phyloP scores from a whole-genome alignment of 2,888 invertebrate species.

The Leptinotarsa juncta region DNA sequence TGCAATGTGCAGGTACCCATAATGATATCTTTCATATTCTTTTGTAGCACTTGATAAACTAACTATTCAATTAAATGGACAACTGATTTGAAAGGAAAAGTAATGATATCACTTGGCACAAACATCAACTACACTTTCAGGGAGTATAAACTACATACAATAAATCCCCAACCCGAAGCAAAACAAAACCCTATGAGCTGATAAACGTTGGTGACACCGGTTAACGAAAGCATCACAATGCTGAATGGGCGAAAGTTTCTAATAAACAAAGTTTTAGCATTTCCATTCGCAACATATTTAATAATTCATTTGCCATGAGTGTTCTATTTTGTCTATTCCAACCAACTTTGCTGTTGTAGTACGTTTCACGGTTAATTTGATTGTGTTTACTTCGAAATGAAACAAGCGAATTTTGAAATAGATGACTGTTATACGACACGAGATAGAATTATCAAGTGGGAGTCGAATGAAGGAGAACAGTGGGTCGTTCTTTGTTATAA shows the following conservation, averaged over 20 bases:
- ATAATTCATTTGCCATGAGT: neutral
- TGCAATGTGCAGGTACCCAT: no score
- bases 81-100: no score
- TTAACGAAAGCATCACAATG: slow-evolving; percentile 1
- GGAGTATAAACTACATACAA: neutral
- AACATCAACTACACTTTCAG: no score
- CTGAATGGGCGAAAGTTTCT: slow-evolving; percentile 10
- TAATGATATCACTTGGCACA: no score
- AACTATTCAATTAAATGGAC: no score
- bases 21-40: no score
- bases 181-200: neutral
- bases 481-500: neutral
- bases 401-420: slow-evolving; percentile 10
- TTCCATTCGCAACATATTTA: slow-evolving; percentile 12
- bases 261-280: slow-evolving; percentile 18
- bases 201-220: neutral
- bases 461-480: neutral
- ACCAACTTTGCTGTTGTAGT: slow-evolving; percentile 10
- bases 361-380: slow-evolving; percentile 17
- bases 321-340: slow-evolving; percentile 8
- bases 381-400: slow-evolving; percentile 10
- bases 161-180: neutral
- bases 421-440: slow-evolving; percentile 13
- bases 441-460: neutral
- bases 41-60: no score